Base-by-base conservation (phyloP, 2,797 vertebrate genomes). In the Pogonophryne albipinna region DNA sequence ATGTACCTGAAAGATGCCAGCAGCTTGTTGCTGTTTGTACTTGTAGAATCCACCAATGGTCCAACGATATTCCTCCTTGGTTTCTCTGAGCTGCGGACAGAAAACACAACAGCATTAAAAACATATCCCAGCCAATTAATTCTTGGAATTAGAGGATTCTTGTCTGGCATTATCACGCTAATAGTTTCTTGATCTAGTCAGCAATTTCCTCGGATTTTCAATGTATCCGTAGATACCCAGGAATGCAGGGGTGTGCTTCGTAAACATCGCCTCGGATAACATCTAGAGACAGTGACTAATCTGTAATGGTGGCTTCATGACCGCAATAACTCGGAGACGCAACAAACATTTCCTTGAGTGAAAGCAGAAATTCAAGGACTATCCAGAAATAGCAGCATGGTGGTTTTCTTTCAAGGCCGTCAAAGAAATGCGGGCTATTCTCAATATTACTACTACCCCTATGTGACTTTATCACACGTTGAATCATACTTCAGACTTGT, bases 1-100 rank as follows among this genome's bases (percentile, higher is more conserved):
- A 72, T 77, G 83, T 89, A 95, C 95, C 95, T 93, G 68, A 95
- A 76, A 45, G 81, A 82, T 2, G 38, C 34, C 31, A 94, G 79
- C 8, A 94, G 27, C 45, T 51, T 69, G 55, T 82, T 79, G 45
- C 55, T 55, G 41, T 64, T 66, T 50, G 14, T 79, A 27, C 23
- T 57, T 11, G 45, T 17, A 44, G 76, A 57, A 53, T 76, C 59
- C 6, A 19, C 52, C 17, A 23, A 1, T 1, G 60, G 70, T 11
- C 34, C 50, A 31, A 44, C n/a, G 3, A 46, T 34, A 10, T 79
- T 27, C 1, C 63, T 61, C 44, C 38, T 74, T 46, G 71, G 51
- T 41, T 86, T 70, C 53, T 91, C 79, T 41, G 85, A 85, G 69
- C 95, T 95, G 90, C 72, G 66, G 58, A 79, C 2, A 79, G 72